A percentile compares a stretch with the other conserved stretches of the same genome.
These are phyloP conservation scores for Herminia tarsipennalis DNA, from an alignment of 2,888 invertebrate genomes.

Conservation along the genomic window DNA sequence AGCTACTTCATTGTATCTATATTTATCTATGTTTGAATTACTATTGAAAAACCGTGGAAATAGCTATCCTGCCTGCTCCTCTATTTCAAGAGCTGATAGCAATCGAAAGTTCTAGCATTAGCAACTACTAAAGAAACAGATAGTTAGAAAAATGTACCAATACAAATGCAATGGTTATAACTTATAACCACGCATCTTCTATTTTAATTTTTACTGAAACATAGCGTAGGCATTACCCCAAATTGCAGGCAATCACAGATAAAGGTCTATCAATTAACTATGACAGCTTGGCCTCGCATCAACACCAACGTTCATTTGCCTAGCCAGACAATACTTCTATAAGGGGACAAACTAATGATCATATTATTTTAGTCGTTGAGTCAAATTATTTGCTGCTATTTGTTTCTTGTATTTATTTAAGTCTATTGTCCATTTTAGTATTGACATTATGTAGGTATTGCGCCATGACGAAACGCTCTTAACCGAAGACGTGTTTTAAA, in stretches of 20 bases:
- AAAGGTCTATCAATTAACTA: conserved; percentile 52
- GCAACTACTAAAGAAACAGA: no score
- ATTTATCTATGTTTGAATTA: no score
- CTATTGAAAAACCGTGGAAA: no score
- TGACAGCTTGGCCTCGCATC: conserved; percentile 49
- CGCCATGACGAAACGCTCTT: no score
- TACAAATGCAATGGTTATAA: no score
- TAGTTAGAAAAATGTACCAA: no score
- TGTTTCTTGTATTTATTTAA: background rate
- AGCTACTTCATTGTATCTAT: no score
- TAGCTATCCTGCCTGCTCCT: no score
- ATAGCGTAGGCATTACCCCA: conserved; percentile 27
- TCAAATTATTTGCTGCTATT: conserved; percentile 11
- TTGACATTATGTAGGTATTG: no score
- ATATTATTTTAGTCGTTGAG: conserved; percentile 10
- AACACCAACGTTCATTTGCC: conserved; percentile 42
- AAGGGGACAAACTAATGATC: conserved; percentile 19
- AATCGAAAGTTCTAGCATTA: no score
- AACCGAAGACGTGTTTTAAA: background rate
- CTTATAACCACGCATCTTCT: no score
- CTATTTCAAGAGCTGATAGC: no score
- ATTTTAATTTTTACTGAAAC: background rate
- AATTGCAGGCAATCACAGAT: conserved; percentile 46
- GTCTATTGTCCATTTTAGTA: background rate
- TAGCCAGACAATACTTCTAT: conserved; percentile 37